These are phyloP conservation scores for Eciton burchellii DNA, from an alignment of 1,140 invertebrate species.

Conservation along the genomic window DNA sequence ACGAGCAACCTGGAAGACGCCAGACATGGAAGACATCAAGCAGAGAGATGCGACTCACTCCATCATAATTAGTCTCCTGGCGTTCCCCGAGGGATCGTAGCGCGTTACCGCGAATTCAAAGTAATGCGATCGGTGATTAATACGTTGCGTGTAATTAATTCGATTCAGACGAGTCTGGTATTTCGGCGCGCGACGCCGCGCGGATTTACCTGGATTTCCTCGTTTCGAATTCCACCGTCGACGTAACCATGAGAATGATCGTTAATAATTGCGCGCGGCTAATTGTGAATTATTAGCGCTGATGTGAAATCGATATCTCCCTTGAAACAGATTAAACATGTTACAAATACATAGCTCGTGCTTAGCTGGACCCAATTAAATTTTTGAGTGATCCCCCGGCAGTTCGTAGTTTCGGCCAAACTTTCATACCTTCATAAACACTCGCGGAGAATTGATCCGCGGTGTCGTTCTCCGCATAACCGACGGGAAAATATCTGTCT, in stretches of 20 bases:
- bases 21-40: conserved; percentile 52
- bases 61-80: conserved; percentile 72
- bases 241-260: neutral
- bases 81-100: conserved; percentile 62
- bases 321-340: neutral
- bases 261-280: neutral
- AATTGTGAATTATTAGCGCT: neutral
- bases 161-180: conserved; percentile 38
- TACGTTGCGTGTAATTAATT: conserved; percentile 71
- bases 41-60: conserved; percentile 71
- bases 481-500: neutral
- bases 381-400: too few species aligned
- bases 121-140: conserved; percentile 72
- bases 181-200: conserved; percentile 10
- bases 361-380: too few species aligned
- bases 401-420: neutral
- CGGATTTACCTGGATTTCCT: conserved; percentile 32
- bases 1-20: neutral
- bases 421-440: neutral
- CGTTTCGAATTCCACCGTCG: neutral
- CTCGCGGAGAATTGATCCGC: neutral
- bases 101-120: conserved; percentile 66
- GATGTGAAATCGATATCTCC: neutral
- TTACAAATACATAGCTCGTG: neutral
- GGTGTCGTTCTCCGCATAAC: neutral